Conservation (phyloP, 2,888 invertebrate genomes). For the Nomada hirtipes region DNA sequence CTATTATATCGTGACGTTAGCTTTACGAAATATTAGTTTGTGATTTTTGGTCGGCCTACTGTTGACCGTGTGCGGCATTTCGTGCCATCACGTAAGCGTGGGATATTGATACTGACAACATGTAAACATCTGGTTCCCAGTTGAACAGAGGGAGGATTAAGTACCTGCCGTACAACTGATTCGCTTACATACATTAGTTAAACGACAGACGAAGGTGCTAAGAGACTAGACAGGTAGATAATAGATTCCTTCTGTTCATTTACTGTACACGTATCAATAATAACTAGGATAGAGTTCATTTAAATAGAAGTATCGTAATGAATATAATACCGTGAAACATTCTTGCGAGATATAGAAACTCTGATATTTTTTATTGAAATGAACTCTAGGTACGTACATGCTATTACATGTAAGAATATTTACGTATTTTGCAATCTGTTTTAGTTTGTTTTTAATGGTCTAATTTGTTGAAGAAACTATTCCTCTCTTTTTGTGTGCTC, state of each 20-base stretch:
- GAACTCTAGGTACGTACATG: constrained; percentile 68
- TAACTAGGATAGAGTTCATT: constrained; percentile 64
- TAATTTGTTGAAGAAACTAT: background rate
- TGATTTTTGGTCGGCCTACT: constrained; percentile 75
- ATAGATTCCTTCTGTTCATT: constrained; percentile 78
- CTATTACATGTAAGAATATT: constrained; percentile 65
- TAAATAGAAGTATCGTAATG: constrained; percentile 38
- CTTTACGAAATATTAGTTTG: constrained; percentile 67
- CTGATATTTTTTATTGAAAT: constrained; percentile 49
- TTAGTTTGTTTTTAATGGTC: background rate
- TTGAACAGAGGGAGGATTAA: constrained; percentile 78
- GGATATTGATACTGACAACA: constrained; percentile 84
- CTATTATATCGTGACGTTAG: constrained; percentile 61
- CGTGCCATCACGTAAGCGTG: constrained; percentile 85
- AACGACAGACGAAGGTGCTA: background rate
- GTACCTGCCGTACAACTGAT: constrained; percentile 9
- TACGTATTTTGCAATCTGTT: constrained; percentile 76
- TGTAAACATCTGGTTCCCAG: constrained; percentile 79
- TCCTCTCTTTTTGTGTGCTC: no score
- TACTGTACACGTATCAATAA: constrained; percentile 71
- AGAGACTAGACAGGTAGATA: background rate
- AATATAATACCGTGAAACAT: background rate
- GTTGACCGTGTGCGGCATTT: constrained; percentile 83
- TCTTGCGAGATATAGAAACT: background rate
- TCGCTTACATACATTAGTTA: constrained; percentile 1